A percentile compares a stretch with the other conserved stretches of the same genome.
Conservation (phyloP, 1,140 invertebrate genomes). For the Drosophila pseudoobscura region DNA sequence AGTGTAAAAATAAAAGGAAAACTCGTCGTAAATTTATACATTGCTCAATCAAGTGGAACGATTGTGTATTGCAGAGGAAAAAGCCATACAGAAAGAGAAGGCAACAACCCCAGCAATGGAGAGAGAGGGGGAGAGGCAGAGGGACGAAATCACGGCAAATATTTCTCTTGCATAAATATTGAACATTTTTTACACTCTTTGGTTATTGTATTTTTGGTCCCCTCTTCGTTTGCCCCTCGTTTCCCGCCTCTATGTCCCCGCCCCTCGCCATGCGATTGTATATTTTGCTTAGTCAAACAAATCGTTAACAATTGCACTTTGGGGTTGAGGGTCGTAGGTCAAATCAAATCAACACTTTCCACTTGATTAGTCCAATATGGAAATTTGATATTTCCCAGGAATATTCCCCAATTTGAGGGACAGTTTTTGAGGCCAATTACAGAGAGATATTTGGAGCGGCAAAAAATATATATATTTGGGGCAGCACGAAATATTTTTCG, state of each 20-base stretch:
- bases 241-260: too few relatives aligned
- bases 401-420: background rate
- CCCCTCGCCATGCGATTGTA: too few relatives aligned
- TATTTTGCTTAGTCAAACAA: constrained; percentile 56
- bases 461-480: constrained; percentile 1
- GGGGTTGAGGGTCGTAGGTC: constrained; percentile 29
- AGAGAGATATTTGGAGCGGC: constrained; percentile 8
- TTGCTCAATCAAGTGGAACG: constrained; percentile 71
- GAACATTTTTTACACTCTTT: constrained; percentile 10
- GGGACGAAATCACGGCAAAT: constrained; percentile 61
- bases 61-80: constrained; percentile 45
- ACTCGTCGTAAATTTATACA: constrained; percentile 58
- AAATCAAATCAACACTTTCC: constrained; percentile 68
- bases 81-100: constrained; percentile 3
- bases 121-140: constrained; percentile 1
- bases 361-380: constrained; percentile 58
- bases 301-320: constrained; percentile 68
- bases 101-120: background rate
- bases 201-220: background rate
- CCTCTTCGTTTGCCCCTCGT: too few relatives aligned
- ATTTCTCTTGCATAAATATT: constrained; percentile 73
- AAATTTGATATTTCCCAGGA: constrained; percentile 43
- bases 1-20: constrained; percentile 26
- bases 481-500: too few relatives aligned
- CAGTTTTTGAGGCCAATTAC: constrained; percentile 28